Evolutionary conservation across 1,140 invertebrate species (phyloP).

Genomic region (Potamilus streckersoni): DNA sequence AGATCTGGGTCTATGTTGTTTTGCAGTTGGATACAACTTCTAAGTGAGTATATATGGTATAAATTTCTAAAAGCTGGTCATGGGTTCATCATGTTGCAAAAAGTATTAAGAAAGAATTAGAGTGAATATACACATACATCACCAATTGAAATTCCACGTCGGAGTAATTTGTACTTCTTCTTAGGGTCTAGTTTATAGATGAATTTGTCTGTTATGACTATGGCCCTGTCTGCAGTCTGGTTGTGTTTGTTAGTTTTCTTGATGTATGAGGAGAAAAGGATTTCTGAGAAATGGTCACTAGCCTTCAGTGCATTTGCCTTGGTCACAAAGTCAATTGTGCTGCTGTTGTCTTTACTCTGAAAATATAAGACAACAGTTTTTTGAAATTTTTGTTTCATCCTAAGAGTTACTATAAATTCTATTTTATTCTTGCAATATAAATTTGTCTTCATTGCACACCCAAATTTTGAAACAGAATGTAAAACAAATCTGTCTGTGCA

Average conservation of each 20-base stretch:
- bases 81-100: too few relatives aligned
- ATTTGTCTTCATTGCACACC: too few relatives aligned
- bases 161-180: slow-evolving; percentile 85
- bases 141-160: slow-evolving; percentile 82
- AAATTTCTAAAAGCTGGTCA: too few relatives aligned
- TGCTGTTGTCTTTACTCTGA: slow-evolving; percentile 79
- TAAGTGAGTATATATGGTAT: too few relatives aligned
- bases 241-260: slow-evolving; percentile 80
- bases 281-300: slow-evolving; percentile 77
- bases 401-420: too few relatives aligned
- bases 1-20: too few relatives aligned
- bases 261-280: slow-evolving; percentile 74
- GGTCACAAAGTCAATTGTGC: slow-evolving; percentile 77
- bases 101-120: background rate
- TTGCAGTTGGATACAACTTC: too few relatives aligned
- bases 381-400: too few relatives aligned
- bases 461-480: too few relatives aligned
- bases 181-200: slow-evolving; percentile 90
- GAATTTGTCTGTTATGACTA: slow-evolving; percentile 87
- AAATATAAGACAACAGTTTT: slow-evolving; percentile 26
- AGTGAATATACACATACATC: slow-evolving; percentile 73
- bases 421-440: too few relatives aligned
- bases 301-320: slow-evolving; percentile 80
- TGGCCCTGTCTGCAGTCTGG: slow-evolving; percentile 88
- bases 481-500: too few relatives aligned